phyloP scores from a whole-genome alignment of 2,888 invertebrate genomes.

The Apodemia duryi region DNA sequence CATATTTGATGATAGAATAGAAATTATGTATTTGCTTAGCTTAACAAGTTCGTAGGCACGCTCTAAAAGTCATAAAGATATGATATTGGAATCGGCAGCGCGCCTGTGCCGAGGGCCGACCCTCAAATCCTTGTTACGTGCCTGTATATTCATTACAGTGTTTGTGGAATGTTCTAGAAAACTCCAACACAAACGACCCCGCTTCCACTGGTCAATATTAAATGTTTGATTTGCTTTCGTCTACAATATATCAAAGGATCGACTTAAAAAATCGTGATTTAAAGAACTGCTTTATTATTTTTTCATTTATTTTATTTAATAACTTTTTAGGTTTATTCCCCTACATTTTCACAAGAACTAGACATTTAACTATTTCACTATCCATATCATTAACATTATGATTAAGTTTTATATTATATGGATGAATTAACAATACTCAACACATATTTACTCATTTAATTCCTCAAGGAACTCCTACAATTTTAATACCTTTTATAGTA shows the following conservation, averaged over 20 bases:
- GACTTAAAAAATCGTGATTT: too few relatives aligned
- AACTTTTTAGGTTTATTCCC: too few relatives aligned
- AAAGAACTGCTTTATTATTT: too few relatives aligned
- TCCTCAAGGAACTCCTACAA: slow-evolving; percentile 37
- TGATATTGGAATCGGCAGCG: not conserved
- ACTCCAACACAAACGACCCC: not conserved
- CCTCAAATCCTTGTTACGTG: slow-evolving; percentile 1
- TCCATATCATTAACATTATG: slow-evolving; percentile 81
- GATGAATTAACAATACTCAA: too few relatives aligned
- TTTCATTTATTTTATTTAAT: too few relatives aligned
- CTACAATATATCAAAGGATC: too few relatives aligned
- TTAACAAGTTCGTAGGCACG: not conserved
- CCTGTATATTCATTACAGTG: slow-evolving; percentile 6
- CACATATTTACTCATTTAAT: too few relatives aligned
- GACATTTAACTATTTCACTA: slow-evolving; percentile 77
- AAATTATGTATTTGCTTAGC: not conserved
- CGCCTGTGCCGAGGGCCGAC: not conserved
- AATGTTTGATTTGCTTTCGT: not conserved
- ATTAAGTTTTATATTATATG: slow-evolving; percentile 31
- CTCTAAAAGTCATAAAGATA: slow-evolving; percentile 6
- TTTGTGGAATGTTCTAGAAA: slow-evolving; percentile 5
- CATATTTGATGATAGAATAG: not conserved
- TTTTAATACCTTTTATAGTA: slow-evolving; percentile 86
- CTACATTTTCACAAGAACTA: too few relatives aligned
- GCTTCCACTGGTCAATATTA: not conserved